phyloP scores from a whole-genome alignment of 64 coral and sea anemone species.

The Actinia equina region DNA sequence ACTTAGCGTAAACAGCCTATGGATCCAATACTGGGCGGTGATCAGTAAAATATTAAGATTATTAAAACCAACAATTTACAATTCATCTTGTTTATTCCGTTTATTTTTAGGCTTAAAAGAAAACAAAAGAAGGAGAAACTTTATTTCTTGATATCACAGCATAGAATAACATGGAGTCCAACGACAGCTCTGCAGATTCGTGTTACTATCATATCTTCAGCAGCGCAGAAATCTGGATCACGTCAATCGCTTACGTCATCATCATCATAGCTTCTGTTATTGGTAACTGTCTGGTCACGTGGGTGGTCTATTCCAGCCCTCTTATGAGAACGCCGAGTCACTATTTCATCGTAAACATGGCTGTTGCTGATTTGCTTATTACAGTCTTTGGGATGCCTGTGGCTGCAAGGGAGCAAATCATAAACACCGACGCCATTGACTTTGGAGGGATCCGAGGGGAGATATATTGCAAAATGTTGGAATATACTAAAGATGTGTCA shows the following conservation, averaged over 20 bases:
- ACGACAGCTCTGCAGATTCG: not conserved
- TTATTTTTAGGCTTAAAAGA: too few relatives aligned
- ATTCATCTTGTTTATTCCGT: too few relatives aligned
- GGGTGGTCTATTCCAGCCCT: conserved; percentile 19
- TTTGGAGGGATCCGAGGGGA: conserved; percentile 16
- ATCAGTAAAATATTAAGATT: too few relatives aligned
- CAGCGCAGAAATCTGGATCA: not conserved
- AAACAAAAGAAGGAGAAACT: too few relatives aligned
- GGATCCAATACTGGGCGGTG: too few relatives aligned
- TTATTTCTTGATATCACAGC: not conserved
- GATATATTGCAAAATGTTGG: conserved; percentile 35
- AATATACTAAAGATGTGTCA: conserved; percentile 27
- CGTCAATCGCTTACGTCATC: not conserved
- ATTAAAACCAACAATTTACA: too few relatives aligned
- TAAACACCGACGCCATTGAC: not conserved
- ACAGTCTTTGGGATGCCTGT: conserved; percentile 44
- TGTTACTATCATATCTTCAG: not conserved
- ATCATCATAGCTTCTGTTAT: not conserved
- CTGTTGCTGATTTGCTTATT: conserved; percentile 39
- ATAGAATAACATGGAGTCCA: not conserved
- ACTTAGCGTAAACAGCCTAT: too few relatives aligned
- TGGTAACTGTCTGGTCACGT: not conserved
- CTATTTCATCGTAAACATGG: conserved; percentile 37
- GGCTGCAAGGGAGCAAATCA: conserved; percentile 19
- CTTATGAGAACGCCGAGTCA: conserved; percentile 23